These are phyloP conservation scores for Meriones unguiculatus DNA, from an alignment of 2,113 vertebrate species.

Conservation along the genomic window DNA sequence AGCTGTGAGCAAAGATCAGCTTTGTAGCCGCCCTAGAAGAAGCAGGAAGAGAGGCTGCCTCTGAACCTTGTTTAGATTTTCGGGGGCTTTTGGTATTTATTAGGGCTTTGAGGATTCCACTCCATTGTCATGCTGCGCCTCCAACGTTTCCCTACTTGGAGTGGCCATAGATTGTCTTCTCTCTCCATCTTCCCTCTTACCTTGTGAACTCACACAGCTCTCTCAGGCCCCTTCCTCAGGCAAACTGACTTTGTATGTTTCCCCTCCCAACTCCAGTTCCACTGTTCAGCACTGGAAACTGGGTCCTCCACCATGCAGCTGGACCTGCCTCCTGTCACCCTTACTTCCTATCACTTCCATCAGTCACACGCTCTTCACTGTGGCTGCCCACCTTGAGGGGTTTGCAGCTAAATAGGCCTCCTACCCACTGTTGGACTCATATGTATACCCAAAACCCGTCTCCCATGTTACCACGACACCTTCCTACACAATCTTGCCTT, in stretches of 20 bases:
- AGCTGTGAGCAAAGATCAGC: constrained; percentile 57
- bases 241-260: background rate
- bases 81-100: background rate
- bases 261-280: background rate
- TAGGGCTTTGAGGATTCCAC: background rate
- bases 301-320: fast-evolving
- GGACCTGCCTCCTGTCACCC: fast-evolving
- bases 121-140: fast-evolving
- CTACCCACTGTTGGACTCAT: background rate
- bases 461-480: fast-evolving
- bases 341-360: fast-evolving
- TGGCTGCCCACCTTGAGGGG: background rate
- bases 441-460: background rate
- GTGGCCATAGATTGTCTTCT: background rate
- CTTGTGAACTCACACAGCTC: fast-evolving
- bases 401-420: fast-evolving
- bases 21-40: background rate
- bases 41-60: background rate
- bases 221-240: background rate
- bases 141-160: background rate
- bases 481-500: background rate
- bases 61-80: background rate
- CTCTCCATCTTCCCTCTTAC: too few species aligned
- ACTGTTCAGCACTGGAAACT: background rate
- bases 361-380: fast-evolving